Conservation (phyloP, 30 jellyfish, hydroid and myxozoan species). For the Aurelia sp. region DNA sequence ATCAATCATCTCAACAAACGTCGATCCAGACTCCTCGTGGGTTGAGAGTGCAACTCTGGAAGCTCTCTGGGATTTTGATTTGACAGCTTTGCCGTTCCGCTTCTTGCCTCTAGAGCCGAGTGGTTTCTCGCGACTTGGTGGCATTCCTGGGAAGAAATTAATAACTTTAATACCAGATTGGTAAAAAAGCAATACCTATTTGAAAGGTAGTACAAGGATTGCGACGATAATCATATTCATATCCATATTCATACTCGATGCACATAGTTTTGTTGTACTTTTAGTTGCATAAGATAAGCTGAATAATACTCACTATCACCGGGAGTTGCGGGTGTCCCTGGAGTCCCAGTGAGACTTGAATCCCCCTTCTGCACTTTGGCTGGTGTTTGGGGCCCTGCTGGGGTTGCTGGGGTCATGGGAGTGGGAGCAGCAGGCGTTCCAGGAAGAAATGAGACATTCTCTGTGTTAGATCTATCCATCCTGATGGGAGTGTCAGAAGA, state of each 20-base stretch:
- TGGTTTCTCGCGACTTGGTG: slow-evolving; percentile 60
- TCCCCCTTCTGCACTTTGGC: slow-evolving; percentile 3
- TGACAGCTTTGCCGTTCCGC: slow-evolving; percentile 41
- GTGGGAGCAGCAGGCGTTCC: slow-evolving; percentile 23
- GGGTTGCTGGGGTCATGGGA: slow-evolving; percentile 26
- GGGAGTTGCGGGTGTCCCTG: too few species aligned
- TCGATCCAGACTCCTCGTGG: slow-evolving; percentile 20
- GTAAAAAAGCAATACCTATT: too few species aligned
- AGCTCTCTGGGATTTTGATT: slow-evolving; percentile 19
- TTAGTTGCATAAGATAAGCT: too few species aligned
- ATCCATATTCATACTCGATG: too few species aligned
- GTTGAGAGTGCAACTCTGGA: slow-evolving; percentile 16
- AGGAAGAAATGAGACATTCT: slow-evolving; percentile 17
- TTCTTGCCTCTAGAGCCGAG: slow-evolving; percentile 48
- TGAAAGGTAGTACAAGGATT: too few species aligned
- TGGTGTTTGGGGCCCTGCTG: slow-evolving; percentile 3
- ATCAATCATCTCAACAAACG: slow-evolving; percentile 48
- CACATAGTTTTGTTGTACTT: too few species aligned
- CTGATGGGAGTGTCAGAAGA: slow-evolving; percentile 16
- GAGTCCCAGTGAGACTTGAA: background rate
- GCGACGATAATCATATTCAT: too few species aligned
- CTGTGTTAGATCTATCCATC: slow-evolving; percentile 42
- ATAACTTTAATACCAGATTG: too few species aligned
- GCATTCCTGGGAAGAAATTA: slow-evolving; percentile 3
- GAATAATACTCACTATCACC: too few species aligned